Conservation (phyloP, 2,113 vertebrate species). For the Euleptes europaea region DNA sequence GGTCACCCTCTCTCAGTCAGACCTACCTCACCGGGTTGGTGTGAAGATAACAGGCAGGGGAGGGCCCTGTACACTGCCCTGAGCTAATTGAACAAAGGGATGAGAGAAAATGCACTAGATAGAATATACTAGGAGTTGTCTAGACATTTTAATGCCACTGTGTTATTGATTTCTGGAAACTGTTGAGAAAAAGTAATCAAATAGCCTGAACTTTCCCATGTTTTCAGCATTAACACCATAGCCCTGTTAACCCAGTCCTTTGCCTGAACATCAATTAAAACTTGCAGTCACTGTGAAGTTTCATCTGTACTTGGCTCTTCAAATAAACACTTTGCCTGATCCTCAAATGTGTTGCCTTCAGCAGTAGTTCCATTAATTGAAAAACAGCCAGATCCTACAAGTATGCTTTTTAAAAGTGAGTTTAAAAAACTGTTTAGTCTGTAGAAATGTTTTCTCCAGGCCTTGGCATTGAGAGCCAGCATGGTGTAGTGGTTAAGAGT, state of each 20-base stretch:
- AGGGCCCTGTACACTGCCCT: no score
- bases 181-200: not conserved
- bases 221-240: not conserved
- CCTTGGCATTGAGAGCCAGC: no score
- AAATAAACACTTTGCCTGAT: not conserved
- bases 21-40: no score
- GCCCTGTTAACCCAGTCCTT: slow-evolving; percentile 3
- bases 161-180: not conserved
- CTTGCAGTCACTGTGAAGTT: not conserved
- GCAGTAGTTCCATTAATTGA: not conserved
- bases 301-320: not conserved
- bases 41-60: no score
- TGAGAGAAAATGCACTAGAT: no score
- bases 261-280: not conserved
- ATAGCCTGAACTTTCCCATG: not conserved
- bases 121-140: no score
- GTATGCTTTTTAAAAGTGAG: not conserved
- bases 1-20: no score
- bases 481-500: no score
- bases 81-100: no score
- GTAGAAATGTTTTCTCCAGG: not conserved
- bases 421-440: slow-evolving; percentile 26
- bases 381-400: not conserved
- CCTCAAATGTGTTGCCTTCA: not conserved
- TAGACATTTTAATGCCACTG: no score